Conservation (phyloP, 92 coral and sea anemone genomes). For the Pocillopora meandrina region DNA sequence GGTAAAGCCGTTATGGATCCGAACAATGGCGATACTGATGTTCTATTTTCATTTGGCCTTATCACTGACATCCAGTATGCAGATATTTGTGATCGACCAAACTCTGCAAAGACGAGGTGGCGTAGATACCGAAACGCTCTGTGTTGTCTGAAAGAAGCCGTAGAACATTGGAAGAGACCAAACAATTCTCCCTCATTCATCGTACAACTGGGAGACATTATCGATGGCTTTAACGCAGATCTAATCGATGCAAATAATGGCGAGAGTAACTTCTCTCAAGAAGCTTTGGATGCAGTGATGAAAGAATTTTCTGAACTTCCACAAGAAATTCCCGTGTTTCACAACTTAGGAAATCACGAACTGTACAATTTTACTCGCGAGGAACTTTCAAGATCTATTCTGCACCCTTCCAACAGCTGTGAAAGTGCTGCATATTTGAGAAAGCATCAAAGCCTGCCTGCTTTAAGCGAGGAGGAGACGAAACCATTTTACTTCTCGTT, state of each 20-base stretch:
- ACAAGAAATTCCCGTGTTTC: slow-evolving; percentile 50
- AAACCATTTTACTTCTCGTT: slow-evolving; percentile 67
- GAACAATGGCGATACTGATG: background rate
- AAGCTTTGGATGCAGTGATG: slow-evolving; percentile 58
- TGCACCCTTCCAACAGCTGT: slow-evolving; percentile 37
- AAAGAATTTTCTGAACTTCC: slow-evolving; percentile 62
- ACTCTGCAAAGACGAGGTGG: slow-evolving; percentile 48
- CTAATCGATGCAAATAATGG: slow-evolving; percentile 1
- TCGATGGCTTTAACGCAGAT: slow-evolving; percentile 63
- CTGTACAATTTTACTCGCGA: slow-evolving; percentile 65
- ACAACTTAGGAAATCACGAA: slow-evolving; percentile 82
- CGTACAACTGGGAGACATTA: slow-evolving; percentile 77
- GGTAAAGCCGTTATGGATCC: no score
- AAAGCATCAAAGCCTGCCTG: slow-evolving; percentile 7
- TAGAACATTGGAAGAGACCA: slow-evolving; percentile 58
- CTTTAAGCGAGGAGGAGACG: background rate
- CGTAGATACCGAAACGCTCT: slow-evolving; percentile 66
- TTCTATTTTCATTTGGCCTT: slow-evolving; percentile 64
- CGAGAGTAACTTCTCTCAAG: slow-evolving; percentile 34
- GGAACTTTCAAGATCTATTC: slow-evolving; percentile 50
- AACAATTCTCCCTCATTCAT: slow-evolving; percentile 43
- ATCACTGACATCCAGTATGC: slow-evolving; percentile 77
- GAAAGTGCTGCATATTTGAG: slow-evolving; percentile 5
- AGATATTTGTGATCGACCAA: slow-evolving; percentile 54
- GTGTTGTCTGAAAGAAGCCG: slow-evolving; percentile 54